These are phyloP conservation scores for Paratrypauchen microcephalus DNA, from an alignment of 2,797 vertebrate genomes.

Conservation along the genomic window DNA sequence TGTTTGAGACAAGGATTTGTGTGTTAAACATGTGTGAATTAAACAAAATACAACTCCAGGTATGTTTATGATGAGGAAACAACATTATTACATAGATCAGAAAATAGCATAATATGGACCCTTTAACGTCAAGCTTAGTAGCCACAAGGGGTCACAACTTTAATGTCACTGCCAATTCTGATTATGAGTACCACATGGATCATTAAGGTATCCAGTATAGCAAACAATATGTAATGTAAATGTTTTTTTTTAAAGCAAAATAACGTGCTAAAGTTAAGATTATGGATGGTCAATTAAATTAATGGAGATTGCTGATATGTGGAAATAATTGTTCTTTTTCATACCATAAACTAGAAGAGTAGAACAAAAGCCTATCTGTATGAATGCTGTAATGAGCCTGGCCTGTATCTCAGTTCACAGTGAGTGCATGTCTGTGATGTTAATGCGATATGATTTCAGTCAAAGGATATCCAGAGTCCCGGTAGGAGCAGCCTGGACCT, in stretches of 20 bases:
- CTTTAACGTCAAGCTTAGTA: background rate
- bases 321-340: background rate
- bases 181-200: background rate
- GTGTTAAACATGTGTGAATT: too few species aligned
- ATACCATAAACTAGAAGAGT: slow-evolving; percentile 5
- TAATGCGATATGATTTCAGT: slow-evolving; percentile 46
- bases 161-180: background rate
- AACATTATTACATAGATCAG: too few species aligned
- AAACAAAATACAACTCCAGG: too few species aligned
- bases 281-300: background rate
- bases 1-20: too few species aligned
- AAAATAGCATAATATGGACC: too few species aligned
- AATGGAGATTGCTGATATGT: background rate
- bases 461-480: slow-evolving; percentile 46
- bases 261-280: background rate
- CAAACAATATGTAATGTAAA: background rate
- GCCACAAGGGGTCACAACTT: background rate
- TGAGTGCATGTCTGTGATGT: slow-evolving; percentile 38
- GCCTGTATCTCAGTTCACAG: background rate
- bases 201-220: background rate
- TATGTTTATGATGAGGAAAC: too few species aligned
- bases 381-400: slow-evolving; percentile 9
- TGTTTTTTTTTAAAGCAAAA: background rate
- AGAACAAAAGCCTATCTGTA: slow-evolving; percentile 19
- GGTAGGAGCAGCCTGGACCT: slow-evolving; percentile 34